Evolutionary conservation across 92 coral and sea anemone species (phyloP), one percentile per base, ranked within the genome.

Genomic region (Epizoanthus illoricatus): DNA sequence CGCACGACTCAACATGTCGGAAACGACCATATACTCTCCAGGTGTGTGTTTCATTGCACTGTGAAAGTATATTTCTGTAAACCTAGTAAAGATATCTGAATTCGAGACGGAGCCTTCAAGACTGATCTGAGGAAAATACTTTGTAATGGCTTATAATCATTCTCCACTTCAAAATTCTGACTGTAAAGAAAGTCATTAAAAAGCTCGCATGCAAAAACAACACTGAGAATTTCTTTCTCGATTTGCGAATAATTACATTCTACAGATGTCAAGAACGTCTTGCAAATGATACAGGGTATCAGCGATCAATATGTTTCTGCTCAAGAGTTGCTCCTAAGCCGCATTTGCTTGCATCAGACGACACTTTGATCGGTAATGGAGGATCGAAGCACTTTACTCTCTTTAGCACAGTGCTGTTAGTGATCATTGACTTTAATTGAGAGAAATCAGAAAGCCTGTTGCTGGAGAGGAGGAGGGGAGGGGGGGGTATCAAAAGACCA

Each of bases 171-270:
- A 62, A 62, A 62, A 62, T 62, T 1, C 24, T 2, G 67, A 21
- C 67, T 21, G 67, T 62, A 62, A 16, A 62, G 67, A 16, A 62
- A 62, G 67, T 62, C 67, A 15, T 85, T 71, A 45, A 86, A 86
- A 18, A 66, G 79, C 73, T 81, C 90, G 15, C 59, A 43, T 11
- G 79, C 87, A 69, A 74, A 87, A 36, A 83, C 84, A 40, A 83
- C 75, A 3, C 69, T 19, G 2, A 83, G 80, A 28, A 21, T 60
- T 61, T 83, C 84, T 69, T 87, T 87, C 42, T 83, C 87, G 0
- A 81, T 39, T 59, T 81, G 90, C 24, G 76, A 73, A 60, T 87
- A 87, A 56, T 82, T 86, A 13, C 47, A 61, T 57, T 87, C 87
- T 3, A 84, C 62, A 21, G 83, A 16, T 15, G 90, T 82, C 79